Base-by-base conservation (phyloP, 2,888 invertebrate genomes). In the Ormyrus nitidulus region DNA sequence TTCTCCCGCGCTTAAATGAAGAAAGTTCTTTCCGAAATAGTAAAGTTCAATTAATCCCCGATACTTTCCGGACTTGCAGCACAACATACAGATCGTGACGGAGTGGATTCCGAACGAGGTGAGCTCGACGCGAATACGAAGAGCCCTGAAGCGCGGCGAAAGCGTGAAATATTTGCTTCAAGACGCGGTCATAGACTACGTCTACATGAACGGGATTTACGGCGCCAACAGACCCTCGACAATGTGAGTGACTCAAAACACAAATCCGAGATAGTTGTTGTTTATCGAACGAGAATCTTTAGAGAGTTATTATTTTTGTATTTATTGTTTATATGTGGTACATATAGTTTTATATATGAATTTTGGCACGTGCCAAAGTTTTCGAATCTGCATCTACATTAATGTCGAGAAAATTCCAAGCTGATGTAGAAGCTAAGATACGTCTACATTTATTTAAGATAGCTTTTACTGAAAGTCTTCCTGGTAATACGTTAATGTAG, bases 91-190 rank as follows among this genome's bases (percentile, higher is more conserved):
- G 58, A 93, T 98, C 78, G 96, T 98, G 6, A 96, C 96, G 0
- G 99, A 99, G 91, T 98, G 97, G 96, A 96, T 98, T 83, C 93
- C 94, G 13, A 99, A 98, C 91, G 98, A 98, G 89, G 95, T 99
- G 7, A 98, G 98, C 87, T 98, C 99, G 0, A 97, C 98, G 0
- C 95, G 96, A 91, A 95, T 99, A 80, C 93, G 97, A 11, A 92
- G 95, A 78, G 94, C 97, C 0, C 89, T 97, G 44, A 91, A 94
- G 64, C 93, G 97, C 69, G 94, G 94, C 0, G 96, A 96, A 89
- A 97, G 97, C 86, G 95, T 97, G 5, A 95, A 95, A 89, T 98
- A 97, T 90, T 91, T 98, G 10, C 92, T 97, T 0, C 95, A 95
- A 79, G 97, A 97, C 89, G 91, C 92, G n/a, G 95, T 98, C 5